These are phyloP conservation scores for Erannis defoliaria DNA, from an alignment of 2,888 invertebrate species.

Conservation along the genomic window DNA sequence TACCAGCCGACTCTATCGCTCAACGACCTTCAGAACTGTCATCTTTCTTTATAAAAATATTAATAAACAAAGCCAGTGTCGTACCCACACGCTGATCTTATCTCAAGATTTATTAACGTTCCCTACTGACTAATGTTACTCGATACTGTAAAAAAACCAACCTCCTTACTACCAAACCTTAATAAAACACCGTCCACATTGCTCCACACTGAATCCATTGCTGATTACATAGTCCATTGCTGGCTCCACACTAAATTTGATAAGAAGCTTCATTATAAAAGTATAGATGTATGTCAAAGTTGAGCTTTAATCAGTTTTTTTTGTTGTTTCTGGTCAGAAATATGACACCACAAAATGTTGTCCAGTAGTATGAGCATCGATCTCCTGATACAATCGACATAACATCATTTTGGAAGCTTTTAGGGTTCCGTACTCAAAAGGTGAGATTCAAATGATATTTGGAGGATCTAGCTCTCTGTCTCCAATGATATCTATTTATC, in stretches of 20 bases:
- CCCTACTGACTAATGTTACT: constrained; percentile 58
- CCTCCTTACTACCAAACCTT: constrained; percentile 5
- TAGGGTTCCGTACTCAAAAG: background rate
- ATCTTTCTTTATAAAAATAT: constrained; percentile 56
- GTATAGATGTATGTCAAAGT: constrained; percentile 24
- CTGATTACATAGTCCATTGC: too few relatives aligned
- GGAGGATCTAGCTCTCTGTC: too few relatives aligned
- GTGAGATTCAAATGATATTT: too few relatives aligned
- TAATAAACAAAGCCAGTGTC: constrained; percentile 55
- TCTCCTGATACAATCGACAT: constrained; percentile 44
- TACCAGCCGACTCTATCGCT: constrained; percentile 18
- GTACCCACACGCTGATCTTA: constrained; percentile 57
- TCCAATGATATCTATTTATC: too few relatives aligned
- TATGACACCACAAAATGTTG: constrained; percentile 44
- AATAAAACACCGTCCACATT: background rate
- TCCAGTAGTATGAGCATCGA: constrained; percentile 44
- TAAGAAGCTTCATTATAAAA: background rate
- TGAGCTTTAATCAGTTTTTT: background rate
- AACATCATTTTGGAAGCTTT: constrained; percentile 34
- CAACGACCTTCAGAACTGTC: constrained; percentile 49
- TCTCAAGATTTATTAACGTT: constrained; percentile 59
- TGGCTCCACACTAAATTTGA: background rate
- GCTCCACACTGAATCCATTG: too few relatives aligned
- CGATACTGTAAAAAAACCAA: constrained; percentile 33
- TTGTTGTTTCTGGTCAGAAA: constrained; percentile 34